phyloP scores from a whole-genome alignment of 2,888 invertebrate genomes.

The Druceiella hillmani region DNA sequence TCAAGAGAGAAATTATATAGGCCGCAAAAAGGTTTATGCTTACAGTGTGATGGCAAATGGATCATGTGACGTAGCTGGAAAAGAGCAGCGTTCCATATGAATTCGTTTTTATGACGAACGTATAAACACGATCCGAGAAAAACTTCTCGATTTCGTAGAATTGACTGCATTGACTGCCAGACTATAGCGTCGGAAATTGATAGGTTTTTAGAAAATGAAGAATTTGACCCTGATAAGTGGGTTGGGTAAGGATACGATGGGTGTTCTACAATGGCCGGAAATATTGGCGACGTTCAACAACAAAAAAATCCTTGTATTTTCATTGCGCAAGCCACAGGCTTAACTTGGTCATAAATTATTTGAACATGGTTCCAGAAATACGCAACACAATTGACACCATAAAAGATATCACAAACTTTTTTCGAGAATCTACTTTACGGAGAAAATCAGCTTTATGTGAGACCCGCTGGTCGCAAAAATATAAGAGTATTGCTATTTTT shows the following conservation, averaged over 20 bases:
- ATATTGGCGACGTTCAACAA: constrained; percentile 19
- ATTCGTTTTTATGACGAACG: constrained; percentile 17
- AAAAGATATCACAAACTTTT: constrained; percentile 23
- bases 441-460: constrained; percentile 16
- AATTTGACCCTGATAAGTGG: constrained; percentile 15
- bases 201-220: constrained; percentile 12
- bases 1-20: constrained; percentile 17
- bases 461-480: constrained; percentile 20
- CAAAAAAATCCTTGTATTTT: constrained; percentile 16
- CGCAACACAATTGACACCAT: constrained; percentile 22
- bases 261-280: constrained; percentile 24
- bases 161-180: constrained; percentile 14
- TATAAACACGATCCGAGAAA: constrained; percentile 11
- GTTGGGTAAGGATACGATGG: constrained; percentile 25
- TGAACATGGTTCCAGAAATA: constrained; percentile 22
- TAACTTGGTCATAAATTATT: constrained; percentile 24
- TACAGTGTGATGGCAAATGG: constrained; percentile 26
- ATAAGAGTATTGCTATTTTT: constrained; percentile 18
- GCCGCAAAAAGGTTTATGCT: constrained; percentile 12
- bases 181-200: constrained; percentile 15
- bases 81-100: constrained; percentile 28
- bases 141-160: too few species aligned
- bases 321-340: constrained; percentile 23
- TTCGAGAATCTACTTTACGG: constrained; percentile 20
- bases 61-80: constrained; percentile 26